These are phyloP conservation scores for Holothuria glaberrima DNA, from an alignment of 35 echinoderm and acorn worm genomes.

Conservation along the genomic window DNA sequence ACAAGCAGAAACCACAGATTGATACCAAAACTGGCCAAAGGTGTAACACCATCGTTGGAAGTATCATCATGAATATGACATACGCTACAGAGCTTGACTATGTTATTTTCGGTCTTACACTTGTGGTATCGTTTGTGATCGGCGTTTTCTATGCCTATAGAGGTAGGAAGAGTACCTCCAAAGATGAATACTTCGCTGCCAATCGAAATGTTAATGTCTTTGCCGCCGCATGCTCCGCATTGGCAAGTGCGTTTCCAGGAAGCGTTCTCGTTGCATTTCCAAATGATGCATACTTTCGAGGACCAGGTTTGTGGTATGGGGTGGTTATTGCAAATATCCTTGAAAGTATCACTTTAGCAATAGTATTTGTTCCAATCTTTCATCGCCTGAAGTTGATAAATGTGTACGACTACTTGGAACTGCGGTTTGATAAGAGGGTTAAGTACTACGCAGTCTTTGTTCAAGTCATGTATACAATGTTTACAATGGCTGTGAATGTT, in stretches of 20 bases:
- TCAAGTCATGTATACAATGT: slow-evolving; percentile 18
- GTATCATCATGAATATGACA: background rate
- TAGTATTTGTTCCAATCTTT: background rate
- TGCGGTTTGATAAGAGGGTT: background rate
- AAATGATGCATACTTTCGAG: slow-evolving; percentile 11
- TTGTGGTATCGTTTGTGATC: background rate
- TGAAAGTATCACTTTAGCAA: background rate
- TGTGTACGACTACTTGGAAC: slow-evolving; percentile 12
- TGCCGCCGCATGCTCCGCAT: slow-evolving; percentile 17
- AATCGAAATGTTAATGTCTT: background rate
- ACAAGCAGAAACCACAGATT: no score
- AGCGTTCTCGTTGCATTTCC: background rate
- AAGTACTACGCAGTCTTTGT: slow-evolving; percentile 1
- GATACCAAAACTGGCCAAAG: no score
- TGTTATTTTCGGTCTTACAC: background rate
- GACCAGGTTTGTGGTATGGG: background rate
- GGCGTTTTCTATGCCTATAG: background rate
- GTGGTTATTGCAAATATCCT: background rate
- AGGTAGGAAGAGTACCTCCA: background rate
- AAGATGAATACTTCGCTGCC: slow-evolving; percentile 8
- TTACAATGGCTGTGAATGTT: slow-evolving; percentile 6
- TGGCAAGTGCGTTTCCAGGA: background rate
- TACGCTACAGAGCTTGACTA: background rate
- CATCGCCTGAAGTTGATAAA: slow-evolving; percentile 27
- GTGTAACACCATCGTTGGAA: no score